Percentiles rank a stretch among this genome's conserved stretches.
phyloP scores from a whole-genome alignment of 2,888 invertebrate genomes.

The Heteromurus nitidus region DNA sequence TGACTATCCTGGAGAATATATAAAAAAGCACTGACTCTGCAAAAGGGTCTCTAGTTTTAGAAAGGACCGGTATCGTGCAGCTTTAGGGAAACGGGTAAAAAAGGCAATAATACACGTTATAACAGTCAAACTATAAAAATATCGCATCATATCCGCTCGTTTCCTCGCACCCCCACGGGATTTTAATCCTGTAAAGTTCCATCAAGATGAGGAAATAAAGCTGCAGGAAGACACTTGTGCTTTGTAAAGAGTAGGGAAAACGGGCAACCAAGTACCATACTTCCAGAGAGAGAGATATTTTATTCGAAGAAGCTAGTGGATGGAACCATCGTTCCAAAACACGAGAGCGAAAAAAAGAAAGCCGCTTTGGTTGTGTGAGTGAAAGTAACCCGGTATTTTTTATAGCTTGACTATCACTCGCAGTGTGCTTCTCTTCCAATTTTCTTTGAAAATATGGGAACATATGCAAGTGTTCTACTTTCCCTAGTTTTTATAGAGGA shows the following conservation, averaged over 20 bases:
- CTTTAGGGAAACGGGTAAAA: too few relatives aligned
- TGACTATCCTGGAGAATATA: too few relatives aligned
- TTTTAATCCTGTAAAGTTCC: slow-evolving; percentile 33
- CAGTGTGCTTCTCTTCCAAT: background rate
- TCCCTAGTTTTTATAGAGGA: background rate
- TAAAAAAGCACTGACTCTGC: too few relatives aligned
- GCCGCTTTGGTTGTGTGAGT: too few relatives aligned
- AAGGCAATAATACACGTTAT: slow-evolving; percentile 1
- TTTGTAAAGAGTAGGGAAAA: too few relatives aligned
- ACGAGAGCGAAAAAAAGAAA: too few relatives aligned
- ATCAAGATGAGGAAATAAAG: slow-evolving; percentile 22
- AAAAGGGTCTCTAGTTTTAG: too few relatives aligned
- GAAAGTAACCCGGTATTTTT: slow-evolving; percentile 12
- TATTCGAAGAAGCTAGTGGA: background rate
- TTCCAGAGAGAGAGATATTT: background rate
- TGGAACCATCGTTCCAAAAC: too few relatives aligned
- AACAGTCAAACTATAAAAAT: background rate
- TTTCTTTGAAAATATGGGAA: background rate
- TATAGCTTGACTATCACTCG: background rate
- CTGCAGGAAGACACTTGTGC: background rate
- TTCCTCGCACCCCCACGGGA: slow-evolving; percentile 24
- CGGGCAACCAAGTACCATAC: background rate
- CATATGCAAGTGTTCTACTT: background rate
- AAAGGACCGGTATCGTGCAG: too few relatives aligned
- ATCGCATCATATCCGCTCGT: background rate